Conservation (phyloP, 1,140 invertebrate species). For the Mylabris phalerata region DNA sequence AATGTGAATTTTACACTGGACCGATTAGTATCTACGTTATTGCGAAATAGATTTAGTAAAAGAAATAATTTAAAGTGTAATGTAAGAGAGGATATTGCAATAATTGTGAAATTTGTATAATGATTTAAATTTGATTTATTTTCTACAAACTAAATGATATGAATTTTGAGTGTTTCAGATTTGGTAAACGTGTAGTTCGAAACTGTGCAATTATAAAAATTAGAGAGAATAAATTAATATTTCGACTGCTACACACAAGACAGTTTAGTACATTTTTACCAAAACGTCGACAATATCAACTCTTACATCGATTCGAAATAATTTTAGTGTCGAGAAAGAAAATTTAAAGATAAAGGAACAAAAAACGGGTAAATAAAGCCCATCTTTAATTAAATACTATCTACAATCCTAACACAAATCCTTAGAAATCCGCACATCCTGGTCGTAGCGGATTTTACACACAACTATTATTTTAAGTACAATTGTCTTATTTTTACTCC, state of each 20-base stretch:
- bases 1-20: constrained; percentile 43
- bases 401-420: constrained; percentile 34
- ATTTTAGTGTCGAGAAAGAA: not conserved
- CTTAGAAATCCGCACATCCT: constrained; percentile 9
- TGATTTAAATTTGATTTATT: not conserved
- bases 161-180: not conserved
- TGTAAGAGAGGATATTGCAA: not conserved
- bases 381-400: constrained; percentile 22
- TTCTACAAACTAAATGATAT: not conserved
- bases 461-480: constrained; percentile 22
- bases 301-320: not conserved
- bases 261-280: not conserved
- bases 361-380: constrained; percentile 22
- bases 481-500: not conserved
- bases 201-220: not conserved
- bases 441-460: constrained; percentile 14
- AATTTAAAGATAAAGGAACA: constrained; percentile 4
- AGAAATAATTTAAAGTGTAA: constrained; percentile 13
- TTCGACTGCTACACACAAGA: not conserved
- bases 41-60: constrained; percentile 13
- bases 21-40: constrained; percentile 37
- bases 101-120: not conserved
- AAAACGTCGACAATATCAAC: not conserved
- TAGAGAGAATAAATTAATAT: no score
- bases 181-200: not conserved